Percentiles rank a stretch among this genome's conserved stretches.
phyloP scores from a whole-genome alignment of 2,797 vertebrate species.

The Typhlichthys eigenmanni region DNA sequence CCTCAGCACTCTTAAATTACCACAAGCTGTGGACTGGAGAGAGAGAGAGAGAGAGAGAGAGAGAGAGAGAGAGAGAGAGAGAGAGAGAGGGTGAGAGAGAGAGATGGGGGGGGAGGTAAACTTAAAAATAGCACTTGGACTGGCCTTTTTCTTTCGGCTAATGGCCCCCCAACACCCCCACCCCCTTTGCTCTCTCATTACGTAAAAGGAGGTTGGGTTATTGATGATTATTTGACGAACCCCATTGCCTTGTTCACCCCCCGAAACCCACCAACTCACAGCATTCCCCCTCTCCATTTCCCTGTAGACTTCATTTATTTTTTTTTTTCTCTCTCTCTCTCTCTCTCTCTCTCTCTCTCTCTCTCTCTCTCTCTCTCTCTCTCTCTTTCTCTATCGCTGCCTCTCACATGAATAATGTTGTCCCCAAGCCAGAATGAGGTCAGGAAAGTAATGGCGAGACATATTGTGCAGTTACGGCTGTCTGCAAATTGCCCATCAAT shows the following conservation, averaged over 20 bases:
- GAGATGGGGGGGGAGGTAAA: slow-evolving; percentile 38
- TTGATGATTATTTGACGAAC: slow-evolving; percentile 74
- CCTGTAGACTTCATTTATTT: slow-evolving; percentile 41
- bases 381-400: slow-evolving; percentile 14
- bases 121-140: slow-evolving; percentile 73
- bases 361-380: not conserved
- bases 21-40: slow-evolving; percentile 54
- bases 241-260: slow-evolving; percentile 33
- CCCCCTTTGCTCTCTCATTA: not conserved
- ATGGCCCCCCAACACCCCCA: slow-evolving; percentile 36
- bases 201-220: slow-evolving; percentile 53
- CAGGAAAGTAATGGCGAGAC: slow-evolving; percentile 70
- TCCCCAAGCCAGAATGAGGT: slow-evolving; percentile 78
- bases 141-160: slow-evolving; percentile 50
- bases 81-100: slow-evolving; percentile 8
- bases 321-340: not conserved
- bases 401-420: slow-evolving; percentile 74
- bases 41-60: not conserved
- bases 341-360: slow-evolving; percentile 47
- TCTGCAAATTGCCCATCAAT: slow-evolving; percentile 69
- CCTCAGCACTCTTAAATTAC: slow-evolving; percentile 73
- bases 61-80: too few species aligned
- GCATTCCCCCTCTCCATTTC: slow-evolving; percentile 31
- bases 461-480: slow-evolving; percentile 66
- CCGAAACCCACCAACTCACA: slow-evolving; percentile 17